phyloP scores from a whole-genome alignment of 2,113 vertebrate genomes.

The Ophthalmolycus amberensis region DNA sequence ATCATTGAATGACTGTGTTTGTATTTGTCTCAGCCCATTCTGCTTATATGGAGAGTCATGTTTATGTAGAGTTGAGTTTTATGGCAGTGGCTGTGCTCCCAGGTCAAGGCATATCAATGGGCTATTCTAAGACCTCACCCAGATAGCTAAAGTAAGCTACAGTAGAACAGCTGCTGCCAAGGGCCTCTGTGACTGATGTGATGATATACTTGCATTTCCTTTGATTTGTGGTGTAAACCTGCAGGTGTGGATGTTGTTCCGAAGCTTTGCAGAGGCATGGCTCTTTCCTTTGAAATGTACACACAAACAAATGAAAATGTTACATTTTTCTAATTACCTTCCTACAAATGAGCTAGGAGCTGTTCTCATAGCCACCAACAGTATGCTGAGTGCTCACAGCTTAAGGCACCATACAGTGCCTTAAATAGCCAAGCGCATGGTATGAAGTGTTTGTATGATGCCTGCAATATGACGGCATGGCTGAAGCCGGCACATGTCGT shows the following conservation, averaged over 20 bases:
- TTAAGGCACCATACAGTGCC: conserved; percentile 54
- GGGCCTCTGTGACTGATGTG: conserved; percentile 28
- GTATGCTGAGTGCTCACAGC: conserved; percentile 44
- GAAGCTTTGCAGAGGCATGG: not conserved
- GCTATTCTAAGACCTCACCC: conserved; percentile 80
- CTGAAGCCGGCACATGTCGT: conserved; percentile 43
- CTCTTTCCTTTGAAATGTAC: not conserved
- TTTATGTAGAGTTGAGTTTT: conserved; percentile 50
- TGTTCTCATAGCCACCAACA: conserved; percentile 36
- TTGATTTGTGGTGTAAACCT: conserved; percentile 2
- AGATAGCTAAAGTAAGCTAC: conserved; percentile 73
- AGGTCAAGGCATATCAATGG: conserved; percentile 76
- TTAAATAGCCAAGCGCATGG: conserved; percentile 79
- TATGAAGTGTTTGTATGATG: conserved; percentile 74
- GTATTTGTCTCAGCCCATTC: conserved; percentile 39
- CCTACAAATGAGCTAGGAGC: not conserved
- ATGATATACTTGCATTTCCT: conserved; percentile 63
- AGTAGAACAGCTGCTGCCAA: conserved; percentile 74
- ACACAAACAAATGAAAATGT: not conserved
- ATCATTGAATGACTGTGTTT: conserved; percentile 23
- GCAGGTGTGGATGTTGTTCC: not conserved
- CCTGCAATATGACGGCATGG: conserved; percentile 64
- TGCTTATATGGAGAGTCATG: conserved; percentile 52
- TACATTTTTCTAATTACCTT: not conserved
- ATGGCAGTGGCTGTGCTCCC: conserved; percentile 58